Conservation (phyloP, 2,888 invertebrate species). For the Thumatha senex region DNA sequence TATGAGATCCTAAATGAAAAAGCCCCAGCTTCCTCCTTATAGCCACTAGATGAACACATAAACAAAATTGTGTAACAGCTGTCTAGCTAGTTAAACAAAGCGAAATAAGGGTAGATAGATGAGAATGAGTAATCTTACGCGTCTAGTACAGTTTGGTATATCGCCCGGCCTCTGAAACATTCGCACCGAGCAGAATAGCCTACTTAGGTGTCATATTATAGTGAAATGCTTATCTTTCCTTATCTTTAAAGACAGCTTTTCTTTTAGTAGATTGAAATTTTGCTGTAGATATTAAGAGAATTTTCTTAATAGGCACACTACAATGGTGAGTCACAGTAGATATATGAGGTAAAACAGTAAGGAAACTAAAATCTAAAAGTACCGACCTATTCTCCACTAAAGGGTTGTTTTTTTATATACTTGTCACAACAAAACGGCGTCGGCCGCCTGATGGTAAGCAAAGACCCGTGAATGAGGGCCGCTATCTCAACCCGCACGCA, state of each 20-base stretch:
- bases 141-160: constrained; percentile 6
- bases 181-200: constrained; percentile 10
- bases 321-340: too few relatives aligned
- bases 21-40: constrained; percentile 1
- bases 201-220: constrained; percentile 14
- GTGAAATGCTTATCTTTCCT: constrained; percentile 10
- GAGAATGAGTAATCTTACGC: constrained; percentile 12
- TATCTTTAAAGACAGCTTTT: constrained; percentile 10
- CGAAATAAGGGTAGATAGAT: constrained; percentile 9
- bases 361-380: too few relatives aligned
- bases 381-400: too few relatives aligned
- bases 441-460: too few relatives aligned
- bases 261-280: constrained; percentile 11
- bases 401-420: too few relatives aligned
- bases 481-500: too few relatives aligned
- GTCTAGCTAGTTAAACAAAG: constrained; percentile 11
- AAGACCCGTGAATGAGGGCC: too few relatives aligned
- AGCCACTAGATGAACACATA: constrained; percentile 3
- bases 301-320: too few relatives aligned
- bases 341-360: too few relatives aligned
- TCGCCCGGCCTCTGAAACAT: constrained; percentile 10
- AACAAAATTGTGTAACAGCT: constrained; percentile 10
- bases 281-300: background rate
- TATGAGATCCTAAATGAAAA: background rate
- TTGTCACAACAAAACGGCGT: too few relatives aligned